phyloP scores from a whole-genome alignment of 2,888 invertebrate species.

The Mylabris sibirica region DNA sequence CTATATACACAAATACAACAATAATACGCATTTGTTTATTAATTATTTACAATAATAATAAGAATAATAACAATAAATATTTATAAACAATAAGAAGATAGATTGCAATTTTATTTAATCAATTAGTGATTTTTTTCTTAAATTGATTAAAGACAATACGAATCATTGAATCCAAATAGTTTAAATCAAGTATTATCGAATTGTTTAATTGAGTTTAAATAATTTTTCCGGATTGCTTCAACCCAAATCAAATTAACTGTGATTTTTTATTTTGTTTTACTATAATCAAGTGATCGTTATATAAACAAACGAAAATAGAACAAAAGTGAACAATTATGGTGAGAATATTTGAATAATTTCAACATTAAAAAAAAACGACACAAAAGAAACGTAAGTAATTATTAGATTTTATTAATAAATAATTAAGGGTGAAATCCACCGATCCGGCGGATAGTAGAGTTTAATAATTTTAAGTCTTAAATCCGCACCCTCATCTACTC shows the following conservation, averaged over 20 bases:
- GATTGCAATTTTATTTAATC: neutral
- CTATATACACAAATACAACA: neutral
- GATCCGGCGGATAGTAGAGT: neutral
- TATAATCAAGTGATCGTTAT: neutral
- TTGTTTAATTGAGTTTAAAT: conserved; percentile 54
- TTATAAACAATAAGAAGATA: neutral
- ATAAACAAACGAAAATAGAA: neutral
- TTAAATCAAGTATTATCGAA: conserved; percentile 51
- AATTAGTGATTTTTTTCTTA: neutral
- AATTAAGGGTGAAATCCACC: neutral
- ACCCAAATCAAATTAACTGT: conserved; percentile 3
- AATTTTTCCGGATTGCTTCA: conserved; percentile 38
- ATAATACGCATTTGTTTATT: neutral
- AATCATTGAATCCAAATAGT: conserved; percentile 49
- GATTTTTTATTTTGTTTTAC: neutral
- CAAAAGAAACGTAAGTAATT: neutral
- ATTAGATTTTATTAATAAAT: neutral
- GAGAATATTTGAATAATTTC: neutral
- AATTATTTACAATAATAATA: neutral
- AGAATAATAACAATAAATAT: neutral
- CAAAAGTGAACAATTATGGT: conserved; percentile 5
- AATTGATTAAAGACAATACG: conserved; percentile 22
- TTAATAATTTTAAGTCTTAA: neutral
- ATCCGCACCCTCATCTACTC: neutral
- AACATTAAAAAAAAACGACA: neutral